Evolutionary conservation across 2,113 vertebrate species (phyloP).

Genomic region (Heterotilapia buettikoferi): DNA sequence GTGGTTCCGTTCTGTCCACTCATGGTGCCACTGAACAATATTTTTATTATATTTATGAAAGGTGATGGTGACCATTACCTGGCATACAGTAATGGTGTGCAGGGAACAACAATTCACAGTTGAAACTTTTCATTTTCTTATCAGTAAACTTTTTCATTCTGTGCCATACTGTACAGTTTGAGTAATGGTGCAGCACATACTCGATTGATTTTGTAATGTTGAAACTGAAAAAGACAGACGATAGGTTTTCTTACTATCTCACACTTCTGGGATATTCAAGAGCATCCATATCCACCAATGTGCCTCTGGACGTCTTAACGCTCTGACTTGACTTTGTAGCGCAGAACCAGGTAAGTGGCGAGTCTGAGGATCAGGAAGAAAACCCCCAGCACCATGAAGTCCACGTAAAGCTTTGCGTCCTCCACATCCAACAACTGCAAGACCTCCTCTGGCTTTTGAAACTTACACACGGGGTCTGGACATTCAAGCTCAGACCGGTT

Average conservation of each 20-base stretch:
- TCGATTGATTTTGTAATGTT: conserved; percentile 3
- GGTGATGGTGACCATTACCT: background rate
- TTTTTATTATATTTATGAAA: background rate
- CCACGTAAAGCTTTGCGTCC: conserved; percentile 92
- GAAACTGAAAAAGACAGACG: conserved; percentile 2
- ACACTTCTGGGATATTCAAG: background rate
- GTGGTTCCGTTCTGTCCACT: background rate
- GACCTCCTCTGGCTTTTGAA: conserved; percentile 87
- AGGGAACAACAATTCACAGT: background rate
- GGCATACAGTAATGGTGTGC: background rate
- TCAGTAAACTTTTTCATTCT: conserved; percentile 1
- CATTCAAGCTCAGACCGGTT: conserved; percentile 88
- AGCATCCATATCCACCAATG: background rate
- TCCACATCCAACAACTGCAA: conserved; percentile 89
- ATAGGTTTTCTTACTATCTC: conserved; percentile 30
- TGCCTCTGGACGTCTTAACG: conserved; percentile 70
- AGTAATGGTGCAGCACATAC: conserved; percentile 20
- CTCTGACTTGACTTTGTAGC: conserved; percentile 93
- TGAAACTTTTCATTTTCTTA: background rate
- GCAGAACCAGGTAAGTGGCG: conserved; percentile 91
- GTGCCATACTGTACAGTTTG: conserved; percentile 23
- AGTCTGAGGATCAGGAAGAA: conserved; percentile 91
- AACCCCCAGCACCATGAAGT: conserved; percentile 91
- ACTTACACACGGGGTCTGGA: conserved; percentile 79
- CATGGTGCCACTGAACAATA: conserved; percentile 16